Evolutionary conservation across 1,140 invertebrate genomes (phyloP), one percentile per base, ranked within the genome.

Genomic region (Brachionus plicatilis): DNA sequence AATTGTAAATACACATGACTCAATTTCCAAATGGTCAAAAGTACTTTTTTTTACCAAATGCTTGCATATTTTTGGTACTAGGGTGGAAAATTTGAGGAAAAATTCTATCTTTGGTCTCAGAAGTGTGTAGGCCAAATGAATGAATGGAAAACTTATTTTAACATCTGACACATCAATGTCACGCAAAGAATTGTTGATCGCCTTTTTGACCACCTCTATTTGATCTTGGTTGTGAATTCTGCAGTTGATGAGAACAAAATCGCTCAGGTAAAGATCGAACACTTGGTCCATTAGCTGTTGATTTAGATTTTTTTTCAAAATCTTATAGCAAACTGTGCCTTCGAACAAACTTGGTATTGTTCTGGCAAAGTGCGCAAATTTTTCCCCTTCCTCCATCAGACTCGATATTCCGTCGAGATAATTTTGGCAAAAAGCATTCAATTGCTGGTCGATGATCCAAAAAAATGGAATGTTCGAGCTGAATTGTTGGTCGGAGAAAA

Each of bases 201-300:
- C 72, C n/a, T 53, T 76, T 47, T 47, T 76, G 24, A 76, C 29
- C 7, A 47, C 41, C 8, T 47, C 2, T 27, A 76, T 47, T 29
- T 76, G 27, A 20, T 76, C 45, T 20, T 76, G 6, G 12, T 50
- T n/a, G 0, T 37, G 3, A 29, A 47, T n/a, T 12, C 50, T 76
- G 14, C 72, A 76, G 11, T 50, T 76, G 3, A 76, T 37, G 8
- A 76, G 45, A 20, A 76, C 45, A 76, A 76, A 76, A 76, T 76
- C 72, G 17, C 11, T 76, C 47, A 76, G 12, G n/a, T 76, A 76
- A 12, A 50, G 20, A 47, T 76, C 72, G 12, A 76, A 76, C 14
- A 76, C 12, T 27, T 76, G n/a, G 5, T n/a, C 9, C 33, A 37
- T 7, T 5, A 5, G 12, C 9, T 47, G 5, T 3, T 20, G 14